Evolutionary conservation across 2,888 invertebrate genomes (phyloP).

Genomic region (Torymus aiolomorphi): DNA sequence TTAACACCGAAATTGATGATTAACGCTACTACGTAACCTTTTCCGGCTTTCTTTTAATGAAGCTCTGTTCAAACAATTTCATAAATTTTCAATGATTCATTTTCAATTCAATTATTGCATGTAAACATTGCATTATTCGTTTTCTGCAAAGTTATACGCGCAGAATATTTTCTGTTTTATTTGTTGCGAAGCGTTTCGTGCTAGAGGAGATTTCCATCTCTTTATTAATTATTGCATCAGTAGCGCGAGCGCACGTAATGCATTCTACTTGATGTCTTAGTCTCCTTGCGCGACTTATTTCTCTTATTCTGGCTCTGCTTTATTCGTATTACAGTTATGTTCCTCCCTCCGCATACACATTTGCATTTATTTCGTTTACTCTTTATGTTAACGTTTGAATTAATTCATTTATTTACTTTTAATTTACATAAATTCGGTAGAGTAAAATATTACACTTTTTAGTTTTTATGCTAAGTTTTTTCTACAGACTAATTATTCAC

Average conservation of each 20-base stretch:
- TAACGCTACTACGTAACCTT: too few relatives aligned
- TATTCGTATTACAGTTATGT: too few relatives aligned
- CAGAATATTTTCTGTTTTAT: constrained; percentile 17
- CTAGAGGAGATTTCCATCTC: constrained; percentile 53
- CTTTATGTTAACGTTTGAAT: not conserved
- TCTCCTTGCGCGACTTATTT: constrained; percentile 14
- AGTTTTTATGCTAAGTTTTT: too few relatives aligned
- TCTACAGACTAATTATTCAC: too few relatives aligned
- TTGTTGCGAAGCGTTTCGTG: constrained; percentile 27
- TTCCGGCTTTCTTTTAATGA: too few relatives aligned
- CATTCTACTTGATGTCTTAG: constrained; percentile 44
- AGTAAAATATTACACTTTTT: too few relatives aligned
- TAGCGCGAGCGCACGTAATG: constrained; percentile 43
- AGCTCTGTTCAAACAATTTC: too few relatives aligned
- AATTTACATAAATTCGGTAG: too few relatives aligned
- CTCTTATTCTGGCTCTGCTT: not conserved
- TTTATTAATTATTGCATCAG: constrained; percentile 59
- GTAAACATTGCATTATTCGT: not conserved
- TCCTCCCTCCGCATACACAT: too few relatives aligned
- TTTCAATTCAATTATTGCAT: not conserved
- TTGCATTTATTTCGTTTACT: not conserved
- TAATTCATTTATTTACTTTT: not conserved
- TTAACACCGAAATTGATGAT: not conserved
- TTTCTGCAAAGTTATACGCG: not conserved
- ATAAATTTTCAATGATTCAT: not conserved